Base-by-base conservation (phyloP, 2,888 invertebrate genomes). In the Ceramica pisi region DNA sequence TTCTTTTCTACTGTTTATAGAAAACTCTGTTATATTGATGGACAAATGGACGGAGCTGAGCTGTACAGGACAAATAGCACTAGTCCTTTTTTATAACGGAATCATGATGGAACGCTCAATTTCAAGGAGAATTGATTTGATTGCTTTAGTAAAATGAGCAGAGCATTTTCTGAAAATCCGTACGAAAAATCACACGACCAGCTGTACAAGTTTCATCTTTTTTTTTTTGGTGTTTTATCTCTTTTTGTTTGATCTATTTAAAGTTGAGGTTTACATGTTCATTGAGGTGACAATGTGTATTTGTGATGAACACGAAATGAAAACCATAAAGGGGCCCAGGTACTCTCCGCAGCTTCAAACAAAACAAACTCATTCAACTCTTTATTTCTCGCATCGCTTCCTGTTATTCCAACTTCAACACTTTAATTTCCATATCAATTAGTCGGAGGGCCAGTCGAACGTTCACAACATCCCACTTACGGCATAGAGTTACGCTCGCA, bases 381-480 rank as follows among this genome's bases (percentile, higher is more conserved):
- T 67, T 61, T 67, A 67, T 61, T 79, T 59, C 67, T 62, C 65
- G 56, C 62, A 35, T 50, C 63, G 71, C 71, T 78, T 82, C 82
- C 72, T 78, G 79, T 81, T 80, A 82, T 78, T 81, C 56, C 63
- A 65, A 76, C 81, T 72, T 77, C 71, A 80, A 81, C 73, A 80
- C 78, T 68, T 73, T 51, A 82, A 80, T 80, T 82, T 82, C 78
- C 78, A 80, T 80, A 82, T 68, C 82, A 80, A 80, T 80, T 80
- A 82, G 78, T 44, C 48, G 59, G 26, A 76, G 71, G 50, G 66
- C 63, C 53, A 48, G 69, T 12, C 46, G 23, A 31, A 46, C 59
- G 38, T 56, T 51, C 80, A 71, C 64, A 46, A 78, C 82, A 67
- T 81, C 78, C 78, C 82, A 81, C 82, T 76, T 71, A 46, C 41